Base-by-base conservation (phyloP, 2,797 vertebrate genomes). In the Echiichthys vipera region DNA sequence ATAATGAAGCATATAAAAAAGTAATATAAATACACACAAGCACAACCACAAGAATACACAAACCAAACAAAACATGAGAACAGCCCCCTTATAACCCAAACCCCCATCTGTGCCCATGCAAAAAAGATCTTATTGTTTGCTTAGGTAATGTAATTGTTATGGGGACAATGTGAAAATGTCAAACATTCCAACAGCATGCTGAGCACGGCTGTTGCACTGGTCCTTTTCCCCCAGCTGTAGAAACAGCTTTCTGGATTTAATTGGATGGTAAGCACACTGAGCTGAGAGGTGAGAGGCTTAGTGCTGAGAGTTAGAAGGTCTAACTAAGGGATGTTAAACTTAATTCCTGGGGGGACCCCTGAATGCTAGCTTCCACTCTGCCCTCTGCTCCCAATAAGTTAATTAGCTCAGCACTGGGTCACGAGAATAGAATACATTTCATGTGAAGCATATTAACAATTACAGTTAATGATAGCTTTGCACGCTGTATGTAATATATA, bases 271-370 rank as follows among this genome's bases (percentile, higher is more conserved):
- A 77, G 81, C 84, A 84, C 76, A 69, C 49, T 59, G 82, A 84
- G 86, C 89, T 53, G 80, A 82, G 82, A 89, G 90, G 90, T 89
- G 89, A 91, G 85, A 73, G 89, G 84, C 91, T 93, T 89, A 91
- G 84, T 77, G 83, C 63, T 30, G 58, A 49, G 85, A 87, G 88
- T 86, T 86, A 80, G 80, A 78, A 73, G 86, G 86, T 89, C 91
- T 88, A 78, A 88, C 87, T 83, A 80, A 88, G 77, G 80, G 71
- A 86, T 88, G 88, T 90, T 90, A 86, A 86, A 90, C 77, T 84
- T 85, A 80, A 91, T 86, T 91, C 92, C 88, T 88, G 45, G 45
- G 78, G 91, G 85, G 83, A 84, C 66, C 73, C 50, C 47, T 46
- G 74, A 69, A 80, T 65, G 69, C 67, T 58, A 47, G 68, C 84